phyloP scores from a whole-genome alignment of 2,888 invertebrate species.

The Mesopsocus fuscifrons region DNA sequence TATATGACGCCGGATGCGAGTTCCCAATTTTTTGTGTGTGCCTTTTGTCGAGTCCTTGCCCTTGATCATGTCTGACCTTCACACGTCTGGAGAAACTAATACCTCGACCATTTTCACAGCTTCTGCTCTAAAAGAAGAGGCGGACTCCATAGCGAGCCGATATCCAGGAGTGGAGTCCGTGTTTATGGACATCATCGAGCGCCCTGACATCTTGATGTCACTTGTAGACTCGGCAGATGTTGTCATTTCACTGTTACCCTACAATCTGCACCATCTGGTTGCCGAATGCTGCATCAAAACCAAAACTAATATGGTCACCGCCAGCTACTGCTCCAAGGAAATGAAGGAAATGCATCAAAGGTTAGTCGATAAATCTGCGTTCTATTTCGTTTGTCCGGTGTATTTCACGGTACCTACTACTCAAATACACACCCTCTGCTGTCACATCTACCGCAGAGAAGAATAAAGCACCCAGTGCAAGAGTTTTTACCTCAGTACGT shows the following conservation, averaged over 20 bases:
- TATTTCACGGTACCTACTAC: no score
- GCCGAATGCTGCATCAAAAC: slow-evolving; percentile 76
- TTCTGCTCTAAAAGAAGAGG: slow-evolving; percentile 71
- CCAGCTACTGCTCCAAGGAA: slow-evolving; percentile 79
- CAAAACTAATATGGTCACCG: slow-evolving; percentile 85
- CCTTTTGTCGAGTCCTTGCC: no score
- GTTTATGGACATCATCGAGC: slow-evolving; percentile 62
- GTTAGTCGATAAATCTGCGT: slow-evolving; percentile 27
- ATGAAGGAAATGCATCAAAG: slow-evolving; percentile 58
- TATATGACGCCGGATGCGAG: no score
- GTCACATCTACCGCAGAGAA: no score
- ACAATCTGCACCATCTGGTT: slow-evolving; percentile 65
- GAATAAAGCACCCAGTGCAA: no score
- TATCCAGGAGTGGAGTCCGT: slow-evolving; percentile 63
- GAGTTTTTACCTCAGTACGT: no score
- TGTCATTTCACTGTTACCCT: slow-evolving; percentile 79
- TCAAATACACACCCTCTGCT: no score
- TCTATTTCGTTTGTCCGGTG: no score
- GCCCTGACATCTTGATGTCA: slow-evolving; percentile 43
- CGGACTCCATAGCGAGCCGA: slow-evolving; percentile 57
- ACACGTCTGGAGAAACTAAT: no score
- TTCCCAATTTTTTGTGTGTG: no score
- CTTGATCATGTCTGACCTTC: no score
- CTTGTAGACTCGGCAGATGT: slow-evolving; percentile 55
- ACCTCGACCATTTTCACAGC: slow-evolving; percentile 33